phyloP scores from a whole-genome alignment of 2,888 invertebrate species.

The Ophioninae sp. region DNA sequence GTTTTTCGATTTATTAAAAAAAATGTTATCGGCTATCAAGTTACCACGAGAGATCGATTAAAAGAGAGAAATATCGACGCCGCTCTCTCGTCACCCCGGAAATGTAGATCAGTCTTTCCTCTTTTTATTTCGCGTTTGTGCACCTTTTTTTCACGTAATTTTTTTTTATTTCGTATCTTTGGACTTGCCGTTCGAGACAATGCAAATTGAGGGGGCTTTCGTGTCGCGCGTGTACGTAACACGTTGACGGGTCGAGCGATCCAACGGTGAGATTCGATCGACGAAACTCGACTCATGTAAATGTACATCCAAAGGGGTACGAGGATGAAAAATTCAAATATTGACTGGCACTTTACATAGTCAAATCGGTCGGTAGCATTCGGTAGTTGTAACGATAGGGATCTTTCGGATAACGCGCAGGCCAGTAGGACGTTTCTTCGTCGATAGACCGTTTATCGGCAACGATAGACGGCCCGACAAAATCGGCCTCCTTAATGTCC shows the following conservation, averaged over 20 bases:
- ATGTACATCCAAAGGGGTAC: conserved; percentile 16
- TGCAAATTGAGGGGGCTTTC: conserved; percentile 55
- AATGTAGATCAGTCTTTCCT: conserved; percentile 42
- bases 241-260: conserved; percentile 43
- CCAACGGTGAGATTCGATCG: conserved; percentile 53
- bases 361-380: conserved; percentile 59
- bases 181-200: conserved; percentile 42
- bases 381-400: conserved; percentile 51
- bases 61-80: conserved; percentile 37
- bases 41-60: conserved; percentile 3
- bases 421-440: conserved; percentile 1
- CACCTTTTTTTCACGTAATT: conserved; percentile 31
- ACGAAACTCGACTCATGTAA: conserved; percentile 11
- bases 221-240: conserved; percentile 13
- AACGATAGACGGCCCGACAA: conserved; percentile 24
- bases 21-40: background rate
- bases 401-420: conserved; percentile 45
- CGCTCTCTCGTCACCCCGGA: conserved; percentile 51
- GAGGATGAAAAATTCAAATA: conserved; percentile 54
- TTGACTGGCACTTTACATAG: conserved; percentile 40
- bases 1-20: background rate
- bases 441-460: conserved; percentile 16
- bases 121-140: background rate
- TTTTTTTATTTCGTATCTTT: conserved; percentile 40
- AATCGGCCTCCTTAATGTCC: conserved; percentile 13